A percentile compares a stretch with the other conserved stretches of the same genome.
Evolutionary conservation across 2,113 vertebrate genomes (phyloP).

Genomic region (Microtus ochrogaster): DNA sequence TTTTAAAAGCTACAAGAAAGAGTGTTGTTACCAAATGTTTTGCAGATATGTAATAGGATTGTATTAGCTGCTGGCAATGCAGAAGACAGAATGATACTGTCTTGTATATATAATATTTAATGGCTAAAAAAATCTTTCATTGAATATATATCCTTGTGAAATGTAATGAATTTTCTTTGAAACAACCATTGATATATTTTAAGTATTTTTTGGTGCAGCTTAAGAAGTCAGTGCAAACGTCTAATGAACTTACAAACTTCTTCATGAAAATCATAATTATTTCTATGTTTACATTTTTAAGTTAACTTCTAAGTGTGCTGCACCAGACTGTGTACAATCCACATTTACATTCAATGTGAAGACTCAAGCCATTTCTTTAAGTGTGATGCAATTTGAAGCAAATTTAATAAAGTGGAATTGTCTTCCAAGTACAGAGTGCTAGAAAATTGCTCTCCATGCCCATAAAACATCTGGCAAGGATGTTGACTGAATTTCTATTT

Average conservation of each 20-base stretch:
- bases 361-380: neutral
- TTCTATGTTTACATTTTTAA: conserved; percentile 48
- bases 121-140: neutral
- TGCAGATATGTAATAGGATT: neutral
- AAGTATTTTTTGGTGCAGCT: neutral
- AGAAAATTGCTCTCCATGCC: conserved; percentile 51
- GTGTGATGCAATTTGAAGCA: conserved; percentile 37
- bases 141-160: neutral
- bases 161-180: neutral
- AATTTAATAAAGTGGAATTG: conserved; percentile 63
- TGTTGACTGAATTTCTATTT: neutral
- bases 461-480: conserved; percentile 44
- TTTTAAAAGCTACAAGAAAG: neutral
- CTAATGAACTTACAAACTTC: neutral
- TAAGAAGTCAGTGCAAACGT: neutral
- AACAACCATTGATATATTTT: neutral
- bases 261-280: neutral
- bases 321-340: neutral
- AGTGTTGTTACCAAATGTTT: neutral
- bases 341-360: neutral
- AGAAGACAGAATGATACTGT: neutral
- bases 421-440: conserved; percentile 49
- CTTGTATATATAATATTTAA: neutral
- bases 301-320: conserved; percentile 26
- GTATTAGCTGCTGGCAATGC: neutral